phyloP scores from a whole-genome alignment of 1,140 invertebrate species.

The Zaprionus davidi region DNA sequence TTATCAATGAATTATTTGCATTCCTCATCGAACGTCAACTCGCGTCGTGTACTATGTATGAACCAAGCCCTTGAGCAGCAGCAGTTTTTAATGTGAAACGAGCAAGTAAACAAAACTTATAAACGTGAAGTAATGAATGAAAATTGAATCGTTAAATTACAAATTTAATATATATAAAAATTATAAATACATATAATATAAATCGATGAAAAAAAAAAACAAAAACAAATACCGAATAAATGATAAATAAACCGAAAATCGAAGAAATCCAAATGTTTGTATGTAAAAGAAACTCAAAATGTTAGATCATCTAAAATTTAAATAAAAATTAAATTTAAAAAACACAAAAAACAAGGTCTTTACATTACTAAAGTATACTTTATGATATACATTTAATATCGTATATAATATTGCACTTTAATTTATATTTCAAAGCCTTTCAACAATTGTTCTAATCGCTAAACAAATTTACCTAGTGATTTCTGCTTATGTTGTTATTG shows the following conservation, averaged over 20 bases:
- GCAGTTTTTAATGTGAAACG: constrained; percentile 50
- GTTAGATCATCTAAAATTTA: constrained; percentile 84
- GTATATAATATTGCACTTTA: neutral
- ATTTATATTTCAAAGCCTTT: constrained; percentile 7
- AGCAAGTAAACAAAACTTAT: constrained; percentile 54
- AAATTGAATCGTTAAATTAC: constrained; percentile 79
- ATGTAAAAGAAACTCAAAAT: constrained; percentile 83
- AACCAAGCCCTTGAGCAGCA: constrained; percentile 50
- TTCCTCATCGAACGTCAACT: constrained; percentile 14
- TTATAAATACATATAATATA: constrained; percentile 49
- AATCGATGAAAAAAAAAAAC: constrained; percentile 47
- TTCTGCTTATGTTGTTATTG: neutral
- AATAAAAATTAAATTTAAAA: constrained; percentile 77
- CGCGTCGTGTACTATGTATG: constrained; percentile 16
- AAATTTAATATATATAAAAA: constrained; percentile 69
- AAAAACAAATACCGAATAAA: constrained; percentile 33
- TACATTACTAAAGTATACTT: neutral
- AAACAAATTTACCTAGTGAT: constrained; percentile 2
- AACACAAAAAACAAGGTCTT: neutral
- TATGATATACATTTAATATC: neutral
- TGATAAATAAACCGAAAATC: constrained; percentile 28
- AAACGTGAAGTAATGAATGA: neutral
- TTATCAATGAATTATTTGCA: constrained; percentile 27
- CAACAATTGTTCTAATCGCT: neutral
- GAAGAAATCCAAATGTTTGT: constrained; percentile 75